Evolutionary conservation across 2,797 vertebrate species (phyloP), one percentile per base, ranked within the genome.

Genomic region (Decapterus maruadsi): DNA sequence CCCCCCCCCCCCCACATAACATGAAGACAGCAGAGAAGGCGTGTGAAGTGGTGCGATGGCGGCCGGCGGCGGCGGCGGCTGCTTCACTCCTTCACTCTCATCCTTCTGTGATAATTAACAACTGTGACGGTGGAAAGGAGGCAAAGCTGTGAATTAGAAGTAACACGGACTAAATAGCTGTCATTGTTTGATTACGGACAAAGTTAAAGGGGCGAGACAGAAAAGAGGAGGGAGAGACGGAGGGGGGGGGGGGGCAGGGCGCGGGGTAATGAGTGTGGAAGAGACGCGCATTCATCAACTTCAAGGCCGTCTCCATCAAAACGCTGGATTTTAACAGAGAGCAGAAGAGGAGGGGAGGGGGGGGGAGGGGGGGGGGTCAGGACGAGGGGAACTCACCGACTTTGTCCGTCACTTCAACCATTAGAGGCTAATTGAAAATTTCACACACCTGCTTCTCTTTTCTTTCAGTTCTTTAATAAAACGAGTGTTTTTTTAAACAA

Each of bases 121-220:
- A 84, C 80, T 89, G 89, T 87, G 89, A 91, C 82, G 80, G 83
- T 71, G 75, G 80, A 86, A 83, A 87, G 67, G 88, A 92, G 81
- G 93, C 57, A 93, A 95, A 96, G 95, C 96, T 97, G 97, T 94
- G 95, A 97, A 98, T 97, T 96, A 95, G 93, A 96, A 96, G 95
- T 95, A 96, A 96, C 96, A 92, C 91, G 92, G 93, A 95, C 95
- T 94, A 96, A 96, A 94, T 90, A 96, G 95, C 95, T 95, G 95
- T 95, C 93, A 95, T 90, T 75, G 93, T 93, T 95, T 96, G 96
- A 97, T 97, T 97, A 97, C 90, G 96, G 91, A 90, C 94, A 93
- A 94, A 95, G 92, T 90, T 83, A 87, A 86, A 89, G 78, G 87
- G 69, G 45, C 75, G 65, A 70, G 75, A 72, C 31, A 78, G 77